These are phyloP conservation scores for Danio jaintianensis DNA, from an alignment of 2,797 vertebrate genomes.

Conservation along the genomic window DNA sequence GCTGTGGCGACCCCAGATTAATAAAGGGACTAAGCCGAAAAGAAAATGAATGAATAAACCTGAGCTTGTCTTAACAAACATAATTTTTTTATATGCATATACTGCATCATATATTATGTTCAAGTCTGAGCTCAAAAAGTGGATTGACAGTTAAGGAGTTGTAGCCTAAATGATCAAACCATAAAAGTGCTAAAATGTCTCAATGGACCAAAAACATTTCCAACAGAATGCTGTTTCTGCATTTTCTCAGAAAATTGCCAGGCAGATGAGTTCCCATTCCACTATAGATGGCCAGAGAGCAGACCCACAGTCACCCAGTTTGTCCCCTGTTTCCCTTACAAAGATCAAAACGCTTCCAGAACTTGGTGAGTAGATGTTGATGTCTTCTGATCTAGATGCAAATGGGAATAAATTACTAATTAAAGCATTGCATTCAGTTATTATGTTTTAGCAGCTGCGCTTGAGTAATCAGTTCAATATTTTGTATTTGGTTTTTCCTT, in stretches of 20 bases:
- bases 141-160: too few relatives aligned
- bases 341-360: constrained; percentile 81
- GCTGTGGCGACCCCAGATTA: too few relatives aligned
- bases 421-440: neutral
- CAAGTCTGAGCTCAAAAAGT: too few relatives aligned
- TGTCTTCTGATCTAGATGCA: neutral
- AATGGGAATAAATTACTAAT: neutral
- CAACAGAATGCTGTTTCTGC: neutral
- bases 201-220: neutral
- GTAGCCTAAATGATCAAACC: too few relatives aligned
- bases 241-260: constrained; percentile 81
- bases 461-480: neutral
- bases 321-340: constrained; percentile 83
- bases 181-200: too few relatives aligned
- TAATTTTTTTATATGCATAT: too few relatives aligned
- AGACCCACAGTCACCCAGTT: constrained; percentile 73
- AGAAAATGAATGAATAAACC: too few relatives aligned
- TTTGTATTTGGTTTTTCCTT: constrained; percentile 3
- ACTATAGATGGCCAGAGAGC: constrained; percentile 84
- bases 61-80: too few relatives aligned
- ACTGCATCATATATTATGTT: too few relatives aligned
- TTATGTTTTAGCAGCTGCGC: neutral
- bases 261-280: constrained; percentile 73
- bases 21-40: too few relatives aligned
- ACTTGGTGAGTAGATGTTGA: constrained; percentile 81